Evolutionary conservation across 37 sponge, comb jelly and placozoan genomes (phyloP).

Genomic region (Aplysina aerophoba): DNA sequence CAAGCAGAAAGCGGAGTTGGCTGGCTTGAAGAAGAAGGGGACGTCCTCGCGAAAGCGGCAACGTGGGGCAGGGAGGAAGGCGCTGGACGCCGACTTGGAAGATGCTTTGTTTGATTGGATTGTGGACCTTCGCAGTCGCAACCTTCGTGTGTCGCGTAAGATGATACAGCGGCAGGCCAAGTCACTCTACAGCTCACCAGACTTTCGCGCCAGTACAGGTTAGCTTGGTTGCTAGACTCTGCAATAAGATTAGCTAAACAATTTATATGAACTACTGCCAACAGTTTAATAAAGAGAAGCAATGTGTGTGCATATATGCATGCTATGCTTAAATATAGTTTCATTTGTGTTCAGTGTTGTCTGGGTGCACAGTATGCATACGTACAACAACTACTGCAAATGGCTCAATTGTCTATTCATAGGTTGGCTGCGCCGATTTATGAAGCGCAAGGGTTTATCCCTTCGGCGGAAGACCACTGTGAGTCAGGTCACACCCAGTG

Average conservation of each 20-base stretch:
- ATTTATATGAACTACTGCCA: not conserved
- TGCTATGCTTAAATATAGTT: too few species aligned
- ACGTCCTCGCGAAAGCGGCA: not conserved
- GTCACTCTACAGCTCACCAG: not conserved
- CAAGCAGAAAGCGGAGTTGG: slow-evolving; percentile 18
- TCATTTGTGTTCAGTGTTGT: too few species aligned
- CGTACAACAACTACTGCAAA: too few species aligned
- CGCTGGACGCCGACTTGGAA: slow-evolving; percentile 32
- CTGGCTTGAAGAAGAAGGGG: not conserved
- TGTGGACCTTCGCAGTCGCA: not conserved
- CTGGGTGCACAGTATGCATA: too few species aligned
- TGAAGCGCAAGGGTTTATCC: slow-evolving; percentile 25
- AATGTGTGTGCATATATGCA: too few species aligned
- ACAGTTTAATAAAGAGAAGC: too few species aligned
- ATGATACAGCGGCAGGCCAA: slow-evolving; percentile 25
- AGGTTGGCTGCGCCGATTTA: slow-evolving; percentile 16
- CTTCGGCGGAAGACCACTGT: slow-evolving; percentile 54
- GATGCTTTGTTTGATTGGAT: slow-evolving; percentile 32
- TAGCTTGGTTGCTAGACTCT: slow-evolving; percentile 9
- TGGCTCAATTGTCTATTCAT: slow-evolving; percentile 16
- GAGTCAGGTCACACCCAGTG: slow-evolving; percentile 24
- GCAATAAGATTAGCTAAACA: not conserved
- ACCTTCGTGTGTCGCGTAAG: not conserved
- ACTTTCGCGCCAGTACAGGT: slow-evolving; percentile 37
- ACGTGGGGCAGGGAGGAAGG: slow-evolving; percentile 37